These are phyloP conservation scores for Ommatoiulus sabulosus DNA, from an alignment of 2,888 invertebrate genomes.

Conservation along the genomic window DNA sequence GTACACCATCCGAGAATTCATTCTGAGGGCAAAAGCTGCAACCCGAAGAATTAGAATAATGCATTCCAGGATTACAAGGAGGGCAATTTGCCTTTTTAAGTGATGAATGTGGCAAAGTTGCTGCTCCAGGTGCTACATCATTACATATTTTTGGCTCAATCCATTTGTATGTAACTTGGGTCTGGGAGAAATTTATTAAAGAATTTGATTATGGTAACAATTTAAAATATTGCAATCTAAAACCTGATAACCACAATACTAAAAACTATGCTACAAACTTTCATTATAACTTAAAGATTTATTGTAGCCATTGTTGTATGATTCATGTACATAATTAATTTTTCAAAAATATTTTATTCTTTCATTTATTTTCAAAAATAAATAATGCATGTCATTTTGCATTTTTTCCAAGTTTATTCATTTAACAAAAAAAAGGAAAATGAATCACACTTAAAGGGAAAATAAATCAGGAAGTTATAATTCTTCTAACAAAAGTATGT, in stretches of 20 bases:
- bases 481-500: neutral
- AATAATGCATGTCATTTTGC: too few relatives aligned
- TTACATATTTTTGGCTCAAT: conserved; percentile 72
- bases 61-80: conserved; percentile 73
- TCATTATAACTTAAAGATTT: too few relatives aligned
- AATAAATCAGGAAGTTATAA: too few relatives aligned
- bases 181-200: conserved; percentile 13
- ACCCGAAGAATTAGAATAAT: conserved; percentile 65
- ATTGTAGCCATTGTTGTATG: too few relatives aligned
- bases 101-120: conserved; percentile 67
- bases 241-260: too few relatives aligned
- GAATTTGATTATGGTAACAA: neutral
- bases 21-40: conserved; percentile 71
- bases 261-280: too few relatives aligned
- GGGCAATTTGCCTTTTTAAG: conserved; percentile 67
- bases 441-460: too few relatives aligned
- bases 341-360: too few relatives aligned
- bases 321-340: too few relatives aligned
- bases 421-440: too few relatives aligned
- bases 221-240: neutral
- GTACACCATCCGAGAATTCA: conserved; percentile 68
- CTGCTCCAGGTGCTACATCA: conserved; percentile 67
- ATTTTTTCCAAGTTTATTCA: too few relatives aligned
- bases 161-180: conserved; percentile 67
- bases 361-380: too few relatives aligned